phyloP scores from a whole-genome alignment of 2,888 invertebrate species.

The Apoda limacodes region DNA sequence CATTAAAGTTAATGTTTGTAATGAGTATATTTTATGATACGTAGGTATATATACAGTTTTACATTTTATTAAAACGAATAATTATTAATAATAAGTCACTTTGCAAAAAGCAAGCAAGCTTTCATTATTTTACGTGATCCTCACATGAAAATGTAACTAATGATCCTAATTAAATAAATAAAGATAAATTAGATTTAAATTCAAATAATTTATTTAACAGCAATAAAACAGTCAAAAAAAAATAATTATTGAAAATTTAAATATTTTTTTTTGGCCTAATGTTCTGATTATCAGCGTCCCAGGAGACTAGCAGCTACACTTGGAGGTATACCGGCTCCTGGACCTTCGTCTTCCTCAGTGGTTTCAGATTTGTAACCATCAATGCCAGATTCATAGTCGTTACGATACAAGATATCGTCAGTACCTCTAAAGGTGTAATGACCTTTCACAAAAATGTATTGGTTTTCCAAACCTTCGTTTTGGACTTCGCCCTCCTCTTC shows the following conservation, averaged over 20 bases:
- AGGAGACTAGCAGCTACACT: background rate
- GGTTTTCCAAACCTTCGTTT: background rate
- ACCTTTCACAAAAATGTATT: background rate
- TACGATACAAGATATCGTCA: background rate
- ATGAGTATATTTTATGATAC: too few species aligned
- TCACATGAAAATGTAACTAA: too few species aligned
- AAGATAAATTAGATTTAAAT: too few species aligned
- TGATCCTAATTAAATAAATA: too few species aligned
- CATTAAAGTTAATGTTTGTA: too few species aligned
- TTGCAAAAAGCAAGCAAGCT: too few species aligned
- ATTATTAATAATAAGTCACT: too few species aligned
- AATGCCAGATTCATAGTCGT: background rate
- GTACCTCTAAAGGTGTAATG: background rate
- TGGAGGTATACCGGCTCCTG: too few species aligned
- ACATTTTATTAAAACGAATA: too few species aligned
- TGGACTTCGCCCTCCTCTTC: background rate
- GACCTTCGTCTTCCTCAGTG: background rate
- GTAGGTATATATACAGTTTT: too few species aligned
- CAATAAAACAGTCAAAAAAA: background rate
- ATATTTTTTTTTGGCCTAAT: background rate
- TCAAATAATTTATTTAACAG: too few species aligned
- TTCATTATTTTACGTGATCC: too few species aligned
- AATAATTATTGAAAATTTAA: background rate
- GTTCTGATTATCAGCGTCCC: background rate
- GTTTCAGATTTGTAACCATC: background rate